Evolutionary conservation across 2,797 vertebrate genomes (phyloP), one percentile per base, ranked within the genome.

Genomic region (Rhinatrema bivittatum): DNA sequence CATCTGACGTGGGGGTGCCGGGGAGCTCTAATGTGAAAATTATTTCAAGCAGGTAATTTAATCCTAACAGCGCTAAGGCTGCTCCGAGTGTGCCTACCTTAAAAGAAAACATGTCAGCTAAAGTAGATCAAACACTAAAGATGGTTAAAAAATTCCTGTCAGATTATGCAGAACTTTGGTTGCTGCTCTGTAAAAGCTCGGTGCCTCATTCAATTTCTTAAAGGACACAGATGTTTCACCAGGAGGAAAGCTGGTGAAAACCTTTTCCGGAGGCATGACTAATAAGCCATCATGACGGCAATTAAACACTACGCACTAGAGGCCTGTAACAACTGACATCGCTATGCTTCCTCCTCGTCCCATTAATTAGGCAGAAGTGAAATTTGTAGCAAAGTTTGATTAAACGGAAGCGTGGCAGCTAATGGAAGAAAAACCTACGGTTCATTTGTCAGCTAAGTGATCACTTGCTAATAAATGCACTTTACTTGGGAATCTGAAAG

Each of bases 211-310:
- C 53, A 38, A 18, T 58, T 60, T 56, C 62, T 54, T 64, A 56
- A 61, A 33, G 48, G 67, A 56, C 56, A 50, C 50, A 76, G 48
- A 74, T 78, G 57, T 75, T 70, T 60, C 62, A 47, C 25, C 47
- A 37, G 42, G 43, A 44, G 49, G 41, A 63, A 58, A 64, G 50
- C 39, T 47, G 47, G 23, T 33, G 47, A 44, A 56, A 62, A 42
- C 44, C 50, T 73, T 54, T n/a, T 59, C 41, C n/a, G 40, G 56
- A 65, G 56, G 65, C 50, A 51, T 50, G 44, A 58, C 58, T 81
- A 82, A 83, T 64, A 41, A 75, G 46, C 60, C 56, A 73, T 81
- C 72, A 77, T 53, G 53, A 43, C 54, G 50, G 58, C 70, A 78
- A 76, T 81, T 70, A 76, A 68, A 74, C 44, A 72, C 46, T 49